Evolutionary conservation across 2,888 invertebrate genomes (phyloP).

Genomic region (Andrena praecox): DNA sequence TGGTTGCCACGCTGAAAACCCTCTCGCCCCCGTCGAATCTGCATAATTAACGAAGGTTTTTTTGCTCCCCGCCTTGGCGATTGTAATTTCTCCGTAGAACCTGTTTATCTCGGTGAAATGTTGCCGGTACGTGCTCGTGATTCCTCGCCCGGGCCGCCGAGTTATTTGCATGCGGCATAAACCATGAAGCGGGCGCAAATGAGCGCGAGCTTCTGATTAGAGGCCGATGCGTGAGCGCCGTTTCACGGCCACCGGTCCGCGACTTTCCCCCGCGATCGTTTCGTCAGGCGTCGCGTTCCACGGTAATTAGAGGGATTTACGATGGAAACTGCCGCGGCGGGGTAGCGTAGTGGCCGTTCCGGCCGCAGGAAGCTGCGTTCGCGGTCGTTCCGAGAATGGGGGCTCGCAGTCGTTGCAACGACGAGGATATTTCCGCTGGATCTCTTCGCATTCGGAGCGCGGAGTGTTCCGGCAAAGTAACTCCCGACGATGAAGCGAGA

Average conservation of each 20-base stretch:
- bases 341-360: not conserved
- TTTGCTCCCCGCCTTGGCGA: constrained; percentile 27
- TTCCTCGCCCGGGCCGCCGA: constrained; percentile 45
- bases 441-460: no score
- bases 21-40: constrained; percentile 47
- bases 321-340: not conserved
- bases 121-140: constrained; percentile 68
- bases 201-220: constrained; percentile 59
- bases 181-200: constrained; percentile 64
- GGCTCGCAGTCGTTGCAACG: no score
- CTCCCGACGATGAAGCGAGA: not conserved
- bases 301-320: not conserved
- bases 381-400: no score
- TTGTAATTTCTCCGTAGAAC: constrained; percentile 66
- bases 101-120: constrained; percentile 73
- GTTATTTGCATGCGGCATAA: constrained; percentile 59
- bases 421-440: no score
- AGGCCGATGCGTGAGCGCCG: constrained; percentile 30
- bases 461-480: no score
- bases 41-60: constrained; percentile 71
- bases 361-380: not conserved
- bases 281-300: constrained; percentile 10
- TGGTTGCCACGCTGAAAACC: constrained; percentile 23
- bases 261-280: constrained; percentile 29
- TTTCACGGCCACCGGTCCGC: constrained; percentile 15